Evolutionary conservation across 2,888 invertebrate genomes (phyloP).

Genomic region (Leucophora obtusa): DNA sequence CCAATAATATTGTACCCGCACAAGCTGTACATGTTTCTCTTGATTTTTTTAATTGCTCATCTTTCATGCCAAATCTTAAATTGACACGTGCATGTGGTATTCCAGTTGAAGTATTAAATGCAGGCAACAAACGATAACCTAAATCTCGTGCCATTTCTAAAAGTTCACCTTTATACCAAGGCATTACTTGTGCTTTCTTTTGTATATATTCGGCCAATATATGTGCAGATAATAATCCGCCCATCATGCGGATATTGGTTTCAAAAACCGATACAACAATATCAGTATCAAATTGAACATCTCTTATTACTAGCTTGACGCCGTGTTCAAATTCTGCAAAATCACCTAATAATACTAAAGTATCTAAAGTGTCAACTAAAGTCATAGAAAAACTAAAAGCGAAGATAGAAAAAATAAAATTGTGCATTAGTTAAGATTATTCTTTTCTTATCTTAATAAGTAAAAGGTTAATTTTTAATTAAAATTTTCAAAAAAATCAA

Average conservation of each 20-base stretch:
- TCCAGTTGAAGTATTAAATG: conserved; percentile 98
- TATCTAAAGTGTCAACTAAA: conserved; percentile 95
- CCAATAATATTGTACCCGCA: conserved; percentile 97
- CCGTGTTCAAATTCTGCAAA: conserved; percentile 96
- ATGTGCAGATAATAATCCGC: conserved; percentile 95
- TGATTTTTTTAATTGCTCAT: conserved; percentile 85
- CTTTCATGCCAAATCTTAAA: conserved; percentile 89
- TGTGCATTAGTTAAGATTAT: too few species aligned
- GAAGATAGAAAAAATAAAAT: too few species aligned
- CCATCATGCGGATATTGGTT: conserved; percentile 98
- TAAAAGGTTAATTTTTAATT: too few species aligned
- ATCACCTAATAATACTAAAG: conserved; percentile 93
- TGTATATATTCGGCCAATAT: conserved; percentile 91
- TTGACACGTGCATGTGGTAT: conserved; percentile 98
- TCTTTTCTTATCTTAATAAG: too few species aligned
- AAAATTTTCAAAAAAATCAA: too few species aligned
- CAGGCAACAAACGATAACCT: conserved; percentile 94
- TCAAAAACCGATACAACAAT: conserved; percentile 98
- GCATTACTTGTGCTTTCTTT: conserved; percentile 85
- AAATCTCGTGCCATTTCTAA: conserved; percentile 94
- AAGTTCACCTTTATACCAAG: conserved; percentile 93
- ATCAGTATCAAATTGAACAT: conserved; percentile 95
- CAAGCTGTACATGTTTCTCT: conserved; percentile 98
- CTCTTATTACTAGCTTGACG: conserved; percentile 89
- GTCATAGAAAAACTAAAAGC: conserved; percentile 93